Evolutionary conservation across 2,113 vertebrate species (phyloP).

Genomic region (Promerops cafer): DNA sequence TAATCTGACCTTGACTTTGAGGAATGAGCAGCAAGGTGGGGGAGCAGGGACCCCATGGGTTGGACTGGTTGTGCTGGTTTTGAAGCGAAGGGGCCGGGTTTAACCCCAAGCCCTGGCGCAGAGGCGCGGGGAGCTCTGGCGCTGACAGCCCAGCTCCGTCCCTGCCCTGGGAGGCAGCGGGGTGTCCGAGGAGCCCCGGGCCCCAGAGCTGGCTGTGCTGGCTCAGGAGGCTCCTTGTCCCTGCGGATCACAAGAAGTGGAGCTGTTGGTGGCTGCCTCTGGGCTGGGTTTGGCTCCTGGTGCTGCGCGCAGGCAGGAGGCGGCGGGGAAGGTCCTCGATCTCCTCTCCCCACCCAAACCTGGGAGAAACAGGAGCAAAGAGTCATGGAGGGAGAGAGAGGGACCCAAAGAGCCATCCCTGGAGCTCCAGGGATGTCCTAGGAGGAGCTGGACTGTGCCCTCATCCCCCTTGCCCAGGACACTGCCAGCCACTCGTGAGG

Average conservation of each 20-base stretch:
- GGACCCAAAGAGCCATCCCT: neutral
- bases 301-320: neutral
- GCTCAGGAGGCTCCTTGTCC: neutral
- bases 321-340: neutral
- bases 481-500: neutral
- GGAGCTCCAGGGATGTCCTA: neutral
- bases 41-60: neutral
- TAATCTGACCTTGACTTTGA: conserved; percentile 50
- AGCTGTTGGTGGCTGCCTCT: neutral
- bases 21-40: conserved; percentile 19
- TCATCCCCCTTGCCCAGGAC: neutral
- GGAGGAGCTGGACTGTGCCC: neutral
- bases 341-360: neutral
- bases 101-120: neutral
- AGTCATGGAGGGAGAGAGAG: neutral
- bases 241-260: accelerated
- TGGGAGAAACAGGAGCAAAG: neutral
- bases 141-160: neutral
- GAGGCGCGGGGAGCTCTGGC: neutral
- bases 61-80: neutral
- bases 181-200: neutral
- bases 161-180: neutral
- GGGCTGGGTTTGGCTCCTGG: neutral
- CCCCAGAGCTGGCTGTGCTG: neutral
- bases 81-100: neutral